phyloP scores from a whole-genome alignment of 2,113 vertebrate species.

The Catagonus wagneri region DNA sequence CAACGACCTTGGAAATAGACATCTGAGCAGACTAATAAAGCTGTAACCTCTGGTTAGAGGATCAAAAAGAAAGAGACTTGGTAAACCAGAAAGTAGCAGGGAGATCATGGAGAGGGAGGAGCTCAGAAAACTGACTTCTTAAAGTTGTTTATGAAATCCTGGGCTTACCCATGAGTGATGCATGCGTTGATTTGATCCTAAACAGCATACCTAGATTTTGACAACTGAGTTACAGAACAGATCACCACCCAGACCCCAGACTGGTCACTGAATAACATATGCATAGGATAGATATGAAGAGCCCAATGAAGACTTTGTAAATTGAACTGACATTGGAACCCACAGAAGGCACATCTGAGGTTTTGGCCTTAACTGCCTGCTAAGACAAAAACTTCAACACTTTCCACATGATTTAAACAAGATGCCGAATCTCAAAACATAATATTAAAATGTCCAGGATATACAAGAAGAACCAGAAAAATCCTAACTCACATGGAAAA shows the following conservation, averaged over 20 bases:
- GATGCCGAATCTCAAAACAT: background rate
- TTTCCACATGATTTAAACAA: background rate
- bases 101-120: background rate
- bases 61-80: background rate
- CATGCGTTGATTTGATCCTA: background rate
- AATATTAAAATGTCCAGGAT: background rate
- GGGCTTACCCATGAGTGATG: background rate
- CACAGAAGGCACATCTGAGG: background rate
- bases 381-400: background rate
- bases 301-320: background rate
- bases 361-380: background rate
- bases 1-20: background rate
- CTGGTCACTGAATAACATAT: background rate
- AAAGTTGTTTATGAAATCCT: background rate
- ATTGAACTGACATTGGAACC: background rate
- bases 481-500: background rate
- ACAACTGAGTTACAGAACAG: background rate
- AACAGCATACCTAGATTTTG: background rate
- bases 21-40: background rate
- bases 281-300: background rate
- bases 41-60: background rate
- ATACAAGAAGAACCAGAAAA: background rate
- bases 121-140: background rate
- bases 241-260: background rate
- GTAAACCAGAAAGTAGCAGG: background rate